phyloP scores from a whole-genome alignment of 2,797 vertebrate genomes.

The Fringilla coelebs region DNA sequence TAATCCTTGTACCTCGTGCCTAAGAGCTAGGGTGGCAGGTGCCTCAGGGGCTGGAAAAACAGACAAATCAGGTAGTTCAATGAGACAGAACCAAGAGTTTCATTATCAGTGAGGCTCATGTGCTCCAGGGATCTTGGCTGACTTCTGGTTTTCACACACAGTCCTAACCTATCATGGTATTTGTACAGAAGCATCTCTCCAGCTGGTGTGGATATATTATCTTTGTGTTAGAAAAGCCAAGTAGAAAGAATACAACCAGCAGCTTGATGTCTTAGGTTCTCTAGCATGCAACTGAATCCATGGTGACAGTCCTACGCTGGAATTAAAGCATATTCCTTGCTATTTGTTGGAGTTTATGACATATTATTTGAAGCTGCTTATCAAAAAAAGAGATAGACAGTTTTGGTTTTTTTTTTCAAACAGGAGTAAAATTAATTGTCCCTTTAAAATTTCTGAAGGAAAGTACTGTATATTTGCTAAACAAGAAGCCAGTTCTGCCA shows the following conservation, averaged over 20 bases:
- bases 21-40: background rate
- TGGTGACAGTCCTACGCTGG: accelerated
- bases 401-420: background rate
- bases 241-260: background rate
- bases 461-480: background rate
- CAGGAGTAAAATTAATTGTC: background rate
- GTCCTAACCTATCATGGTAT: background rate
- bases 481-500: background rate
- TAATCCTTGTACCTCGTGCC: background rate
- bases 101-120: background rate
- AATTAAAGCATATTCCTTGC: background rate
- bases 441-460: background rate
- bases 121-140: background rate
- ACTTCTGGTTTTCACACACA: background rate
- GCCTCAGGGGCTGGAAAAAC: background rate
- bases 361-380: background rate
- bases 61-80: background rate
- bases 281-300: background rate
- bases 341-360: background rate
- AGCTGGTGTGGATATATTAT: background rate
- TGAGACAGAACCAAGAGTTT: background rate
- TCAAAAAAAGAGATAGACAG: background rate
- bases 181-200: background rate
- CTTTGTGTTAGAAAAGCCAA: background rate
- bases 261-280: background rate